These are phyloP conservation scores for Arenaria interpres DNA, from an alignment of 2,113 vertebrate genomes.

Conservation along the genomic window DNA sequence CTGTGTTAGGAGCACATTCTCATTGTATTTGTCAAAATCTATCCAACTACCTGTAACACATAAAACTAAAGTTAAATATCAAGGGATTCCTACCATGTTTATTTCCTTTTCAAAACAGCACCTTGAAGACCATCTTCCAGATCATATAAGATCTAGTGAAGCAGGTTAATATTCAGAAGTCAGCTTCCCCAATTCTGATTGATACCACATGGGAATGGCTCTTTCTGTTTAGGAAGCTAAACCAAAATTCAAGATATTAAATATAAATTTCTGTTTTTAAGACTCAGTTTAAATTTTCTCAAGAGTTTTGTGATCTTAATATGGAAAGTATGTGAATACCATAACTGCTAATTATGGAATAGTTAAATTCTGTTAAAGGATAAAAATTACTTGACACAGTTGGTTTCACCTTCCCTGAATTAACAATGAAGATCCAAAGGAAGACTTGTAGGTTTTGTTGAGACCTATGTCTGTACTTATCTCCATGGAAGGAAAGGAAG, in stretches of 20 bases:
- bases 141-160: not conserved
- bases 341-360: not conserved
- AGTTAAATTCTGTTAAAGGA: slow-evolving; percentile 4
- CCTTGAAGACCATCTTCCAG: not conserved
- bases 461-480: not conserved
- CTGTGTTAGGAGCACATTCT: fast-evolving
- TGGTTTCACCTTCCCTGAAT: slow-evolving; percentile 1
- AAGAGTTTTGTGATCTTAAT: not conserved
- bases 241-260: not conserved
- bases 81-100: not conserved
- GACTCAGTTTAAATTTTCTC: not conserved
- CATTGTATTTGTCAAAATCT: not conserved
- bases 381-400: slow-evolving; percentile 1
- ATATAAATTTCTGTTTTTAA: not conserved
- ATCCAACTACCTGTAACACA: not conserved
- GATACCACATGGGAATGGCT: not conserved
- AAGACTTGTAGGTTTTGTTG: not conserved
- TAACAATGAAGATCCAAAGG: not conserved
- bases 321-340: not conserved
- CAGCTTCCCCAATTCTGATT: not conserved
- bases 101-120: not conserved
- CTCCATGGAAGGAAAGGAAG: not conserved
- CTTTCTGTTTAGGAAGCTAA: not conserved
- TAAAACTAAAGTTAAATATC: not conserved
- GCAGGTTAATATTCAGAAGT: not conserved